Evolutionary conservation across 2,113 vertebrate species (phyloP), one percentile per base, ranked within the genome.

Genomic region (Panthera leo): DNA sequence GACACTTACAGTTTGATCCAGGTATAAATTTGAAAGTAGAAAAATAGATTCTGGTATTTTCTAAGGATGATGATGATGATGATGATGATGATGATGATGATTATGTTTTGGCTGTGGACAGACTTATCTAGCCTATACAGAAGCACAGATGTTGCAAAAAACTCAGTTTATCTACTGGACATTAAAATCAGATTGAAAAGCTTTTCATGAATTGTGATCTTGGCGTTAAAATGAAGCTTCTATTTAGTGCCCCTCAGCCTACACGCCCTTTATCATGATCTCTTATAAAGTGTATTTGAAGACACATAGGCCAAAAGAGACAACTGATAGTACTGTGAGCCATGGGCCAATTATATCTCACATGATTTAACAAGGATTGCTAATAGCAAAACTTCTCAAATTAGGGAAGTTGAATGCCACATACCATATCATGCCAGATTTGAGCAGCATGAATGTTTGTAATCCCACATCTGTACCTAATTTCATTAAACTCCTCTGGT

Each of bases 11-110:
- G 92, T 95, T 97, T 95, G 91, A 67, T 95, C 73, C 94, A 96
- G 95, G 88, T 98, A 97, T 96, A 85, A 96, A 98, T 76, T 85
- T 92, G 65, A 98, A 39, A 95, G 96, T 85, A 95, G 92, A 95
- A 70, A 98, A 79, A 97, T 94, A 42, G 65, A 95, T 73, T 91
- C 93, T 92, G 55, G 5, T 98, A 87, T 97, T 98, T 98, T 95
- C 92, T 45, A 45, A 45, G 45, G 45, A 45, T 45, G 7, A 45
- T 45, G 7, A 45, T 45, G 7, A 45, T 45, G 7, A 45, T 45
- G 7, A 7, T 45, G 7, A 45, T 45, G 6, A 45, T 45, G 39
- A 45, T 45, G 1, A 7, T 45, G 1, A 45, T 45, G 1, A 45
- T 45, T 79, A 80, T 18, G 94, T 92, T 88, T 97, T 94, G 90